Evolutionary conservation across 1,140 invertebrate genomes (phyloP), one percentile per base, ranked within the genome.

Genomic region (Pseudomyrmex flavicornis): DNA sequence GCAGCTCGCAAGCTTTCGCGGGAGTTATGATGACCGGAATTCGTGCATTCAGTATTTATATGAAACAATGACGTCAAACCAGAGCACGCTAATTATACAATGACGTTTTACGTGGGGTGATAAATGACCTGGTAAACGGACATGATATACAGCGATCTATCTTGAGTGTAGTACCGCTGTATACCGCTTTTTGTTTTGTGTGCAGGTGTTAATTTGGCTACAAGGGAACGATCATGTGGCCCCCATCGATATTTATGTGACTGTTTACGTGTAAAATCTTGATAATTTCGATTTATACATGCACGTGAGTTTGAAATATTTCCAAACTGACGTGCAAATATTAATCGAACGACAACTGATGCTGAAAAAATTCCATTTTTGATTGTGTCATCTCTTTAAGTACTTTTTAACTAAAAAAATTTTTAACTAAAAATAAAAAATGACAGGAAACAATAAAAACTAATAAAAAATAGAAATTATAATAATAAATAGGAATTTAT

Each of bases 41-140:
- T 35, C 59, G 68, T 46, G 50, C 70, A 85, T 73, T 73, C 70
- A 46, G 88, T 87, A 91, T 94, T 93, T 94, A 94, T 94, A 94
- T 85, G 77, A 83, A 82, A 82, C 54, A 87, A 82, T 94, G 93
- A 94, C 93, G 93, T 93, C 92, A 94, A 93, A 93, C 80, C 84
- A 89, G 90, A 84, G 70, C 89, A 91, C 87, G 93, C 93, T 94
- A 94, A 94, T 91, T 83, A 86, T 93, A 91, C 84, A 91, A 88
- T 93, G 92, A 94, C 91, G 93, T 76, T 91, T 84, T 73, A 84
- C 62, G 82, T 9, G 52, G 88, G 85, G 91, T 92, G 93, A 92
- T 94, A 94, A 94, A 75, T 91, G 87, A 91, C 89, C 89, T 88
- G 88, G 89, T 90, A 93, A 92, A 93, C 63, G 20, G 20, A 62